Evolutionary conservation across 1,140 invertebrate species (phyloP), one percentile per base, ranked within the genome.

Genomic region (Chironomus tepperi): DNA sequence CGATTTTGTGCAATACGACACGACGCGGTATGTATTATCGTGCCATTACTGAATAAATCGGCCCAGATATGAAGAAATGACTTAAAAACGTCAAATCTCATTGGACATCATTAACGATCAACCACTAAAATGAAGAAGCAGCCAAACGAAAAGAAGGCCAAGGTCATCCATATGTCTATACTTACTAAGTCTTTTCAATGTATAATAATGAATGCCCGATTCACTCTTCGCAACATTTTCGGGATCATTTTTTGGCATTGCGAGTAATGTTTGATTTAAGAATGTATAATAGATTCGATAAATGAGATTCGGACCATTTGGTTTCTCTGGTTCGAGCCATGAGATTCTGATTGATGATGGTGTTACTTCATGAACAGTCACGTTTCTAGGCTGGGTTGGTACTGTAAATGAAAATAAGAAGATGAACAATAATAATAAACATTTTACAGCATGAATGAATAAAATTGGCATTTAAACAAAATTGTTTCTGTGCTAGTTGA

Each of bases 371-470:
- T 88, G 84, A n/a, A 92, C 87, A 76, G 88, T 91, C 76, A 96
- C 85, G 84, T 94, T 93, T 79, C 88, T 84, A 73, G 93, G 93
- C 80, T 91, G 90, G 81, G 88, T 91, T 81, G 93, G 92, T 83
- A 92, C 92, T 93, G 85, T 19, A 18, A 8, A 70, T 19, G n/a
- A 57, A 57, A n/a, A n/a, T n/a, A n/a, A 15, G 47, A 57, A 57
- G 47, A n/a, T 12, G n/a, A 57, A 57, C 12, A 47, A 47, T 47
- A n/a, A 57, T 57, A 12, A 57, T 57, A 34, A 34, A 34, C 24
- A 34, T 34, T 34, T n/a, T 34, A 34, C 5, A 5, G 24, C 24
- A 34, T 34, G 5, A 34, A 34, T 34, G 5, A 34, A 5, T 5
- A 34, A 34, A 34, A 34, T 34, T 34, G 24, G 24, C 24, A 34